Evolutionary conservation across 2,888 invertebrate genomes (phyloP).

Genomic region (Cephus sareptanus): DNA sequence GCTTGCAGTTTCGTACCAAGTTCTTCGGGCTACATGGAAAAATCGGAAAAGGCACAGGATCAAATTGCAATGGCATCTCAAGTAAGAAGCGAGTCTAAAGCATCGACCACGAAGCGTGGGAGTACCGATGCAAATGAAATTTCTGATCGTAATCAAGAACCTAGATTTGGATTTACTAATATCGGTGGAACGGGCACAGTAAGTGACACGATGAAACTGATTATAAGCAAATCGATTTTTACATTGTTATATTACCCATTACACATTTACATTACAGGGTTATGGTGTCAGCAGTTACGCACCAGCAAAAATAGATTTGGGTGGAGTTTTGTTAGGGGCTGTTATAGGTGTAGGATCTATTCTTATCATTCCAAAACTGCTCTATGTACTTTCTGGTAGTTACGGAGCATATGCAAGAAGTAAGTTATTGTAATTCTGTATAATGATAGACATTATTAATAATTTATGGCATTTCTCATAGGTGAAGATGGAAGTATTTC

Average conservation of each 20-base stretch:
- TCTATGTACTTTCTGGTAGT: constrained; percentile 77
- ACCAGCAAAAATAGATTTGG: constrained; percentile 83
- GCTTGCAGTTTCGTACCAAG: constrained; percentile 66
- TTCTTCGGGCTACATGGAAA: constrained; percentile 54
- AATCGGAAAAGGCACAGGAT: constrained; percentile 49
- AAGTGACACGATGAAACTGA: constrained; percentile 24
- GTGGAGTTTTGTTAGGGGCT: constrained; percentile 84
- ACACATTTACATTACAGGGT: constrained; percentile 33
- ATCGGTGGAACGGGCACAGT: constrained; percentile 59
- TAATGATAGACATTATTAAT: background rate
- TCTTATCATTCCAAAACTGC: constrained; percentile 81
- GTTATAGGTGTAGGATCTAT: constrained; percentile 85
- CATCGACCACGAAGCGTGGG: constrained; percentile 34
- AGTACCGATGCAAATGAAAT: constrained; percentile 42
- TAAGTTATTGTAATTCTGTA: constrained; percentile 64
- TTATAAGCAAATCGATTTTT: constrained; percentile 9
- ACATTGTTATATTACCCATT: background rate
- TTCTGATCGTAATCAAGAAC: constrained; percentile 55
- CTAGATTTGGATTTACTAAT: constrained; percentile 64
- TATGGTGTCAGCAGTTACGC: constrained; percentile 74
- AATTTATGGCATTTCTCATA: constrained; percentile 43
- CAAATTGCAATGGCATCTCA: constrained; percentile 55
- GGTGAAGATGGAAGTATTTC: constrained; percentile 74
- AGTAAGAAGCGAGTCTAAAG: constrained; percentile 31
- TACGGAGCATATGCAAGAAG: constrained; percentile 78